Conservation (phyloP, 1,140 invertebrate species). For the Caerostris extrusa region DNA sequence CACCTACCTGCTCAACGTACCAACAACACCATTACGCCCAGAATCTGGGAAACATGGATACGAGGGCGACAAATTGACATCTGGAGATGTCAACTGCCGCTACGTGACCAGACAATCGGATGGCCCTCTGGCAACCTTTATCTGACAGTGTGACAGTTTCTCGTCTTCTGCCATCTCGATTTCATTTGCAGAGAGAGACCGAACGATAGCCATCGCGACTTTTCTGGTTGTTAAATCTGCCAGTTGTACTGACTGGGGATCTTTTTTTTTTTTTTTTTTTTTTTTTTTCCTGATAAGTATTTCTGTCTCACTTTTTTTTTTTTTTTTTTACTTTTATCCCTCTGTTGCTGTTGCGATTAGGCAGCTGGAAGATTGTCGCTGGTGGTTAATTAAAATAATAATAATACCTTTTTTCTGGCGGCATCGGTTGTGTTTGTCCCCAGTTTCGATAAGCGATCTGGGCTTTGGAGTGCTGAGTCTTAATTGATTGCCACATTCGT, state of each 20-base stretch:
- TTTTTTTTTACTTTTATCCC: background rate
- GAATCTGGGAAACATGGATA: conserved; percentile 22
- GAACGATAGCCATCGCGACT: background rate
- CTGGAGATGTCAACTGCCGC: conserved; percentile 26
- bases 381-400: background rate
- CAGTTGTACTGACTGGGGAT: background rate
- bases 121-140: background rate
- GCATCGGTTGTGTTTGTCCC: background rate
- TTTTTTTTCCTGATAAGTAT: background rate
- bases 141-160: conserved; percentile 23
- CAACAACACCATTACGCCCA: conserved; percentile 26
- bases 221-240: background rate
- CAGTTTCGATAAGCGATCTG: background rate
- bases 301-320: too few species aligned
- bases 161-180: conserved; percentile 22
- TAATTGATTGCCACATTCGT: background rate
- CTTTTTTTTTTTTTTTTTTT: background rate
- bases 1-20: conserved; percentile 31
- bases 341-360: conserved; percentile 3
- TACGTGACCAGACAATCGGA: background rate
- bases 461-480: background rate
- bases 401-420: background rate
- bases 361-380: background rate
- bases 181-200: background rate
- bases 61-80: conserved; percentile 34